A percentile compares a stretch with the other conserved stretches of the same genome.
phyloP scores from a whole-genome alignment of 2,888 invertebrate genomes.

The Brassicogethes aeneus region DNA sequence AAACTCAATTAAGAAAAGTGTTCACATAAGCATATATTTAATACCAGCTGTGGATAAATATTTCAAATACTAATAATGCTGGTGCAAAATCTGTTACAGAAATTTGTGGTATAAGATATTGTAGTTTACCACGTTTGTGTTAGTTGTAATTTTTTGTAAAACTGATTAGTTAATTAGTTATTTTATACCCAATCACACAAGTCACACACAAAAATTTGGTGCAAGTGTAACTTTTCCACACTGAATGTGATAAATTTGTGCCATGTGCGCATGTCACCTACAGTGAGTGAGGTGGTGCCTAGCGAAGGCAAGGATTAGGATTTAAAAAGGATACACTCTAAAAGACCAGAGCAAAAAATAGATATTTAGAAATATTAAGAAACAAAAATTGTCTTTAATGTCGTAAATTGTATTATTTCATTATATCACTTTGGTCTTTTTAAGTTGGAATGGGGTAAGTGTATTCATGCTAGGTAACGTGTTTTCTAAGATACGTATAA shows the following conservation, averaged over 20 bases:
- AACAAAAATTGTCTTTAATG: too few relatives aligned
- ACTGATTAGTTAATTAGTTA: too few relatives aligned
- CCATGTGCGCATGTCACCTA: constrained; percentile 44
- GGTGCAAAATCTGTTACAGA: too few relatives aligned
- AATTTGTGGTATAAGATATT: too few relatives aligned
- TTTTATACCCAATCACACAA: constrained; percentile 30
- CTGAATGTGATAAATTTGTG: constrained; percentile 38
- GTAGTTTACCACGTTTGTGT: too few relatives aligned
- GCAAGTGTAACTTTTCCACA: constrained; percentile 39
- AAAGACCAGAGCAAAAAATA: background rate
- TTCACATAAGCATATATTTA: too few relatives aligned
- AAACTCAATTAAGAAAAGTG: too few relatives aligned
- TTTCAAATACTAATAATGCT: too few relatives aligned
- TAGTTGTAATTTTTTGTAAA: too few relatives aligned
- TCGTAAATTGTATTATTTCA: background rate
- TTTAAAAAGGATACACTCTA: constrained; percentile 3
- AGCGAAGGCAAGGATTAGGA: constrained; percentile 31
- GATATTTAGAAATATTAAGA: background rate
- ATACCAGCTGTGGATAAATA: too few relatives aligned
- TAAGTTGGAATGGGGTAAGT: background rate
- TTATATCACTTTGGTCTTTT: background rate
- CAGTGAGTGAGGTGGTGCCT: constrained; percentile 39
- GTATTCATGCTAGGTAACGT: constrained; percentile 32
- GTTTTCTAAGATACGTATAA: constrained; percentile 34
- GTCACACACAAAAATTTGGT: constrained; percentile 37